phyloP scores from a whole-genome alignment of 2,113 vertebrate genomes.

The Acanthisitta chloris region DNA sequence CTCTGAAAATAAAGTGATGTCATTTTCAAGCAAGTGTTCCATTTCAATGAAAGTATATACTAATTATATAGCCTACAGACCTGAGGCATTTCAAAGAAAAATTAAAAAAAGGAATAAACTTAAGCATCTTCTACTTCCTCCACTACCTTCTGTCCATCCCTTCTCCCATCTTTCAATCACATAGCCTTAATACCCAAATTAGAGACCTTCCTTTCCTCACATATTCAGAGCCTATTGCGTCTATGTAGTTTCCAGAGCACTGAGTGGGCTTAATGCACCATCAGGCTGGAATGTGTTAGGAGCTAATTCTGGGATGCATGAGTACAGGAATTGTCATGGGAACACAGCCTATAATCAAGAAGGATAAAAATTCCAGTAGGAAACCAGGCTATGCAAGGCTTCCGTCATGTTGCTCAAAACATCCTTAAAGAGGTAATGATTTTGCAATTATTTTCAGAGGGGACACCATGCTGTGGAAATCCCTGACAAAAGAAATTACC shows the following conservation, averaged over 20 bases:
- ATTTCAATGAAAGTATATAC: not conserved
- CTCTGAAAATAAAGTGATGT: not conserved
- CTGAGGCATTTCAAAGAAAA: not conserved
- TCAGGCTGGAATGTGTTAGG: slow-evolving; percentile 52
- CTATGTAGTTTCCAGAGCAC: slow-evolving; percentile 12
- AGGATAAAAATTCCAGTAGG: slow-evolving; percentile 42
- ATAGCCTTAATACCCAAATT: not conserved
- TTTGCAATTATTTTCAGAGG: not conserved
- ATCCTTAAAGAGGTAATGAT: not conserved
- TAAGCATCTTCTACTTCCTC: not conserved
- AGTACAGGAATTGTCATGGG: slow-evolving; percentile 61
- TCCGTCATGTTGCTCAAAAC: not conserved
- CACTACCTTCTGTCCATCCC: not conserved
- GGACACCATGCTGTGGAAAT: not conserved
- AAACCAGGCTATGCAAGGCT: not conserved
- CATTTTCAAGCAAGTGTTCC: not conserved
- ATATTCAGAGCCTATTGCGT: not conserved
- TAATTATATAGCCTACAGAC: not conserved
- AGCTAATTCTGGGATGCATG: slow-evolving; percentile 62
- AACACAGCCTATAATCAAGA: slow-evolving; percentile 51
- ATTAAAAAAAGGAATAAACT: not conserved
- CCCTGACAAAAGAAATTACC: not conserved
- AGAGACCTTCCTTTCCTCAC: slow-evolving; percentile 14
- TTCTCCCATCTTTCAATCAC: not conserved
- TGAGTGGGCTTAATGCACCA: slow-evolving; percentile 59